Evolutionary conservation across 2,797 vertebrate species (phyloP), one percentile per base, ranked within the genome.

Genomic region (Alauda arvensis): DNA sequence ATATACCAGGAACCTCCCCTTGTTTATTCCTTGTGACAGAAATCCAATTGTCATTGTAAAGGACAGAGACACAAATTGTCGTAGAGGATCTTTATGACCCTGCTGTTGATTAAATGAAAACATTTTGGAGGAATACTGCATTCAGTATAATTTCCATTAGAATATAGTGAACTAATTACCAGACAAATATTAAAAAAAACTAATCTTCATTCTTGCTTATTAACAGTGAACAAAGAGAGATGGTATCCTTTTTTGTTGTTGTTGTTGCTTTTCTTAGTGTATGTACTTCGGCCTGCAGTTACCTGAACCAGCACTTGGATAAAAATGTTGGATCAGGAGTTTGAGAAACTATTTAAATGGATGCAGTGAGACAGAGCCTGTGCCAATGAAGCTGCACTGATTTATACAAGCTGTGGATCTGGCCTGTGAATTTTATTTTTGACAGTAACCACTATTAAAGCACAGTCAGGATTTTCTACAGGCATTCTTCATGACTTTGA

Each of bases 391-490:
- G 61, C 53, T 66, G 49, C 52, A 59, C 33, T 69, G 71, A 84
- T 88, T 81, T 92, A 86, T 66, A 56, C 34, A 60, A 56, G 33
- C 60, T 67, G 45, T 43, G 42, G 42, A 70, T 77, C 39, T 81
- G 57, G 46, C n/a, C 61, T 59, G 25, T 83, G 67, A 91, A 89
- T 91, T 92, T 88, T 77, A 59, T 80, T 82, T 94, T 92, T 90
- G 72, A 83, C 52, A 75, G 52, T 80, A 80, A 57, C 82, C 12
- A 34, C 34, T 52, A 24, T 72, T 82, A 82, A 39, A 87, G 51
- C 76, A 61, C 20, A 71, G 72, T 88, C 76, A 91, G 72, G 76
- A 52, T 28, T 94, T 92, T 89, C 48, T 76, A 67, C 42, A 57
- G 46, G 29, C 60, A 57, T 72, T 83, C 55, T 83, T 88, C 78